Percentiles rank a stretch among this genome's conserved stretches.
phyloP scores from a whole-genome alignment of 2,797 vertebrate species.

The Sebastes trivittatus region DNA sequence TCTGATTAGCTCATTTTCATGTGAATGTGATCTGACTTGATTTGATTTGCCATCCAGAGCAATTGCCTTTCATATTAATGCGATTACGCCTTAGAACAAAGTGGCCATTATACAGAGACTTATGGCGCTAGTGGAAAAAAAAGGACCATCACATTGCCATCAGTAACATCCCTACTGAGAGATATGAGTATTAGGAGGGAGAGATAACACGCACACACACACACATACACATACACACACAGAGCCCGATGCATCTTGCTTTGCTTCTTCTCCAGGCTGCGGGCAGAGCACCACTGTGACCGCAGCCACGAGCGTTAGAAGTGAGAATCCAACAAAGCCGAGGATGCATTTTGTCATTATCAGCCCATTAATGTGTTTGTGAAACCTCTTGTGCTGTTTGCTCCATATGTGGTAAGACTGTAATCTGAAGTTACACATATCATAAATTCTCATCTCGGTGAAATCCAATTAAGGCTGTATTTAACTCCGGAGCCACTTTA shows the following conservation, averaged over 20 bases:
- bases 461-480: slow-evolving; percentile 68
- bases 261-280: slow-evolving; percentile 22
- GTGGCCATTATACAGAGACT: slow-evolving; percentile 76
- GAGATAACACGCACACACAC: slow-evolving; percentile 56
- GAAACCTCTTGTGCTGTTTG: slow-evolving; percentile 67
- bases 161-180: slow-evolving; percentile 74
- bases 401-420: slow-evolving; percentile 44
- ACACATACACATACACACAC: slow-evolving; percentile 5
- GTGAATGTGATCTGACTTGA: slow-evolving; percentile 76
- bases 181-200: slow-evolving; percentile 69
- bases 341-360: slow-evolving; percentile 65
- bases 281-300: slow-evolving; percentile 24
- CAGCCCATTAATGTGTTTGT: slow-evolving; percentile 72
- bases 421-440: slow-evolving; percentile 74
- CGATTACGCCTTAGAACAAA: slow-evolving; percentile 79
- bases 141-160: slow-evolving; percentile 64
- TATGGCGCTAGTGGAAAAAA: slow-evolving; percentile 69
- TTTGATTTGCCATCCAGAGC: slow-evolving; percentile 80
- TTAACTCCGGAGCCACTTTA: slow-evolving; percentile 53
- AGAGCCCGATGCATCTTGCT: slow-evolving; percentile 32
- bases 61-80: slow-evolving; percentile 81
- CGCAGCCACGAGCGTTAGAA: slow-evolving; percentile 39
- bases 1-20: slow-evolving; percentile 79
- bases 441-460: slow-evolving; percentile 61
- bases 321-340: slow-evolving; percentile 43